Evolutionary conservation across 2,113 vertebrate genomes (phyloP), one percentile per base, ranked within the genome.

Genomic region (Cryptomyrus ogoouensis): DNA sequence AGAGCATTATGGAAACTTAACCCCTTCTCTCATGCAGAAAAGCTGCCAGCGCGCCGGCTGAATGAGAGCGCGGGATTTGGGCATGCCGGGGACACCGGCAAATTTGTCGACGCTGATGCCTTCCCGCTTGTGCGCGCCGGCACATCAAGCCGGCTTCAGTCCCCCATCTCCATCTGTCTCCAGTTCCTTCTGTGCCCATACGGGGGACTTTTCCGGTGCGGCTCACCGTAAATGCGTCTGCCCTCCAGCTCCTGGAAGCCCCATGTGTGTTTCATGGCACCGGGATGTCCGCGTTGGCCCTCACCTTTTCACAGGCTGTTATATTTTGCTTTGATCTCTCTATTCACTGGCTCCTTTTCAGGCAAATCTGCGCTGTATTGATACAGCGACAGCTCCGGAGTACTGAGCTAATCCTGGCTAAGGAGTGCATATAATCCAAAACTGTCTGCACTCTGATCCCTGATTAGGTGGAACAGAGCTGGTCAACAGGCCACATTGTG

Each of bases 21-120:
- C 91, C 91, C 90, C 90, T 50, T 94, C 93, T 95, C 93, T 93
- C 93, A 93, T 91, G 46, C 91, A 90, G 89, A 92, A 91, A 94
- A 94, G 90, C 91, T 7, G 56, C 17, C 35, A 31, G 74, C 0
- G 35, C 17, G 15, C 15, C 4, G 31, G 35, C 15, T 39, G 35
- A 39, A 39, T 42, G 74, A 8, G 74, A 39, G 74, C 74, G 35
- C 31, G 17, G 74, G 74, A 80, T 80, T 80, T 84, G 83, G 21
- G 19, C 83, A 10, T 9, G 42, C 42, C 35, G 1, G 83, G 83
- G 83, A n/a, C 44, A 19, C 10, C 62, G 27, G 77, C 35, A 19
- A 15, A 21, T 83, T 21, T 83, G 31, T 83, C 5, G 19, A 39
- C 5, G 15, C 77, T 21, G 77, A 44, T 83, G 42, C 77, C 77